Evolutionary conservation across 2,888 invertebrate genomes (phyloP), one percentile per base, ranked within the genome.

Genomic region (Magallana nippona): DNA sequence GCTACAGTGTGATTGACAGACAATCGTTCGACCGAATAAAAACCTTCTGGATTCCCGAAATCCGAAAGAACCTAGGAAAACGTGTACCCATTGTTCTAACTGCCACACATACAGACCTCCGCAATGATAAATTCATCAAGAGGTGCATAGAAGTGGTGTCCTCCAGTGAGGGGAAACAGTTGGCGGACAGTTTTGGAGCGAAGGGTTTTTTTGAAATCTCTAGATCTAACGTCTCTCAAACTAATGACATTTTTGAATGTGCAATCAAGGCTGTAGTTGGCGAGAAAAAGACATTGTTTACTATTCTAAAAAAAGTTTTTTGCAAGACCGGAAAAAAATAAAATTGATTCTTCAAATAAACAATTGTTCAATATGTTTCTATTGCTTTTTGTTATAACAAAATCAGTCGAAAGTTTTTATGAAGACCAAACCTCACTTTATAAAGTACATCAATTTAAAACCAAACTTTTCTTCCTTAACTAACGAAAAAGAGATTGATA

Each of bases 41-140:
- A 82, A 88, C 88, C 79, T 88, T 87, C 79, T 91, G 91, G 91
- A 83, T 90, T 82, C 91, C 91, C 19, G 91, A 91, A 82, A 89
- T 91, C 81, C 89, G 88, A 78, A 86, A 88, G 10, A 88, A 90
- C 86, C 90, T 88, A 71, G 87, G 87, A 55, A 85, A 89, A 2
- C 89, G 88, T 79, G 86, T 88, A n/a, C 90, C 90, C 56, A 86
- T 91, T 13, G 87, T 91, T 27, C 88, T 91, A 5, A 89, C 90
- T 27, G 91, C 89, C 10, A 91, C 90, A 1, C 91, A 91, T 85
- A 89, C 88, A 11, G 91, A 91, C 86, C 85, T 90, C 57, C 84
- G 90, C 15, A 86, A 86, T 71, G 71, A 71, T 32, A 71, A 71
- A 32, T 71, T 2, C 10, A 71, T 71, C 32, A 11, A 71, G 5